Base-by-base conservation (phyloP, 1,140 invertebrate genomes). In the Bombus sylvicola region DNA sequence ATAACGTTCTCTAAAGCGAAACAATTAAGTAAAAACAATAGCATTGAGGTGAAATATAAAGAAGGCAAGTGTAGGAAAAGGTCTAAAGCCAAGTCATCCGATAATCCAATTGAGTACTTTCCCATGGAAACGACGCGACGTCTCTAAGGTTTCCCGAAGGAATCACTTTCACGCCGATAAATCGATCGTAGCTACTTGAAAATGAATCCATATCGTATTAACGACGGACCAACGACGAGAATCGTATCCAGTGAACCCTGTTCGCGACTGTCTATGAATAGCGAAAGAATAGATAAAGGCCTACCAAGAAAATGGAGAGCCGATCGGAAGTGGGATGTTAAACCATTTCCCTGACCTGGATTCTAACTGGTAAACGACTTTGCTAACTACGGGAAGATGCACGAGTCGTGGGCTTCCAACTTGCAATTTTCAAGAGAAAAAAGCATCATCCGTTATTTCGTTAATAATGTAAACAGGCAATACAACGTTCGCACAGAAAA, bases 231-330 rank as follows among this genome's bases (percentile, higher is more conserved):
- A 64, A 39, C 81, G 82, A 73, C 71, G 84, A 87, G 1, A 86
- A 87, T 87, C 87, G 76, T 76, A 34, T 85, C 81, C 77, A 85
- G 66, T 74, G 73, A 90, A 91, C 75, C 53, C 15, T 3, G 80
- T 82, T 76, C 82, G 76, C 81, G 81, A 87, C 82, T 75, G 88
- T 88, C 90, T 89, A 81, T 71, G 72, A 79, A 73, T 84, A 77
- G 86, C 87, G 83, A 88, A 91, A 92, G 72, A 79, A 73, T 86
- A 77, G 86, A 87, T 87, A 92, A 90, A 91, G 87, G 87, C 88
- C 78, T 69, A 76, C 53, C 74, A 86, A 87, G 25, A 41, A 87
- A 87, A 85, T 68, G 71, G n/a, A 77, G 37, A 34, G 37, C 18
- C 6, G 76, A 41, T 74, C 47, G n/a, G 28, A 73, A 62, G 47